A percentile compares a stretch with the other conserved stretches of the same genome.
Evolutionary conservation across 1,140 invertebrate genomes (phyloP).

Genomic region (Zaprionus lachaisei): DNA sequence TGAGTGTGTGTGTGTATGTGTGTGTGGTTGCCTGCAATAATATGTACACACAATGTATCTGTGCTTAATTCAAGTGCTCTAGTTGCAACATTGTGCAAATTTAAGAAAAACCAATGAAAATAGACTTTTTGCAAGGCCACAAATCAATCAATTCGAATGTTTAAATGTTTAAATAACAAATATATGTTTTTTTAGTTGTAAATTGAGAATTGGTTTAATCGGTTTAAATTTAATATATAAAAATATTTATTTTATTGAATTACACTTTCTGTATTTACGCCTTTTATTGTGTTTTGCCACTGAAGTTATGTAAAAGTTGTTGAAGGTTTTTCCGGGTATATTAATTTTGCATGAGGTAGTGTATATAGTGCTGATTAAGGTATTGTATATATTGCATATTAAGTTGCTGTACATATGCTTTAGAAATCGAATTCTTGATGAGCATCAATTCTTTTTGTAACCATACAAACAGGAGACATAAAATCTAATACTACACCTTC

Average conservation of each 20-base stretch:
- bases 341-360: too few relatives aligned
- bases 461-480: too few relatives aligned
- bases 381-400: too few relatives aligned
- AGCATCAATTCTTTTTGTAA: too few relatives aligned
- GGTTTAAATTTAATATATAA: background rate
- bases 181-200: background rate
- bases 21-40: background rate
- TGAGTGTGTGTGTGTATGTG: background rate
- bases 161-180: background rate
- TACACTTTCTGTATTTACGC: background rate
- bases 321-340: too few relatives aligned
- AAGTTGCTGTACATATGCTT: too few relatives aligned
- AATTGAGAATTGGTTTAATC: background rate
- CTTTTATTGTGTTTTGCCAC: background rate
- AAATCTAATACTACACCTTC: too few relatives aligned
- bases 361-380: too few relatives aligned
- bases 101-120: constrained; percentile 4
- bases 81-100: background rate
- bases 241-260: background rate
- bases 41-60: background rate
- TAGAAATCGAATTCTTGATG: too few relatives aligned
- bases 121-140: background rate
- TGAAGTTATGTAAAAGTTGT: background rate
- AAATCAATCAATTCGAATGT: constrained; percentile 22
- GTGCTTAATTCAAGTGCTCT: background rate